Evolutionary conservation across 2,113 vertebrate genomes (phyloP).

Genomic region (Silurus asotus): DNA sequence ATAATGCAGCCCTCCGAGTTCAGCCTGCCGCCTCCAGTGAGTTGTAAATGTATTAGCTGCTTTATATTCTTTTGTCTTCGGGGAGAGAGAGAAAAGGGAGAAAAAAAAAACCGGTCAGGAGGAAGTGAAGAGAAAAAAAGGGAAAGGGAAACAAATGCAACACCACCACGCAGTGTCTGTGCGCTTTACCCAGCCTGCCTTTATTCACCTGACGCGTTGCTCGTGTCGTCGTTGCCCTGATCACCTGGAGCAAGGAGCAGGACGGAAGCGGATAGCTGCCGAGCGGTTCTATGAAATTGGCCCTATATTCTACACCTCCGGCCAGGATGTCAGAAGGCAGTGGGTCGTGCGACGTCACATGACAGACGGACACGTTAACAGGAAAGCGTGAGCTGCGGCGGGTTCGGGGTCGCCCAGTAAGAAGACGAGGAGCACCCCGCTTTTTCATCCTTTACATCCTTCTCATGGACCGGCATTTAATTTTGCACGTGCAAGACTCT

Average conservation of each 20-base stretch:
- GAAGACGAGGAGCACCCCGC: not conserved
- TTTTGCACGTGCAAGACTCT: too few species aligned
- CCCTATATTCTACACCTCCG: too few species aligned
- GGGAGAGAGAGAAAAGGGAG: slow-evolving; percentile 9
- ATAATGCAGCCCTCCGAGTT: slow-evolving; percentile 65
- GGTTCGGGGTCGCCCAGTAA: not conserved
- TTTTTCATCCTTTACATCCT: not conserved
- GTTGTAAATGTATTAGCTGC: slow-evolving; percentile 77
- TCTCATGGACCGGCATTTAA: not conserved
- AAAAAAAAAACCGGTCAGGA: slow-evolving; percentile 59
- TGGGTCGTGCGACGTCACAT: not conserved
- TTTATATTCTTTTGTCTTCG: slow-evolving; percentile 77
- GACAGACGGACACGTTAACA: not conserved
- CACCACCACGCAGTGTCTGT: slow-evolving; percentile 10
- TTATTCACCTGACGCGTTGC: slow-evolving; percentile 37
- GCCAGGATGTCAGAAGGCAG: too few species aligned
- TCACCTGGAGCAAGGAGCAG: slow-evolving; percentile 34
- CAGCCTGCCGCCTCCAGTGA: slow-evolving; percentile 64
- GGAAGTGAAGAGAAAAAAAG: slow-evolving; percentile 42
- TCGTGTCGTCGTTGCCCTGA: slow-evolving; percentile 39
- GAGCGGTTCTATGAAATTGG: not conserved
- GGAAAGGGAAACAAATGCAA: slow-evolving; percentile 33
- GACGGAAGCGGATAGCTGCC: not conserved
- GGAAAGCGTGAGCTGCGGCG: not conserved
- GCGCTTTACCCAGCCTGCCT: slow-evolving; percentile 21